Base-by-base conservation (phyloP, 2,113 vertebrate genomes). In the Phodopus roborovskii region DNA sequence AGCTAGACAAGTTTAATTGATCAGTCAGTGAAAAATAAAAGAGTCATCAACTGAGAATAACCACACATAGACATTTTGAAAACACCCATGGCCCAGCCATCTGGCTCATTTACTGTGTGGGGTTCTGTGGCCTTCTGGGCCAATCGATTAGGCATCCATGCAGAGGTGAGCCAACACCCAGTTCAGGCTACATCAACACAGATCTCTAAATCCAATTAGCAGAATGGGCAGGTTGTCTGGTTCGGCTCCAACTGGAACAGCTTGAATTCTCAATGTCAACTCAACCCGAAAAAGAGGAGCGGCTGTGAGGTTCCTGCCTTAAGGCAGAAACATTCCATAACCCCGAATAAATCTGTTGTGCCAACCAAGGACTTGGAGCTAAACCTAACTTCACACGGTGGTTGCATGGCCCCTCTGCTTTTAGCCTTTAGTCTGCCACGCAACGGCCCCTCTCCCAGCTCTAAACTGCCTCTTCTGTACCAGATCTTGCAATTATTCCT, bases 1-100 rank as follows among this genome's bases (percentile, higher is more conserved):
- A 97, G 95, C 96, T 90, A 97, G 98, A 97, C 95, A 98, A 97
- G 88, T 98, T 98, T 98, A 98, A 98, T 96, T 97, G 97, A 97
- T 98, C 88, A 87, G 97, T 98, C 88, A 87, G 97, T 98, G 98
- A 95, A 96, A 98, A 97, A 97, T 96, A 97, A 98, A 97, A 97
- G 58, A 97, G 79, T 93, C 96, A 94, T 98, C 96, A 92, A 97
- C 92, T 97, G 96, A 97, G 66, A 96, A 16, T 68, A 96, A 90
- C 94, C 90, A 91, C 64, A 96, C 4, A 7, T 93, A 97, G 97
- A 96, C 58, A 95, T 93, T 96, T 94, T 96, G 86, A 93, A 97
- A 96, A 85, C 88, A 83, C 84, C 91, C 68, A 92, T 28, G 45
- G 87, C 84, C 56, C 66, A 81, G 87, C 84, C 83, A 64, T 92